Evolutionary conservation across 2,797 vertebrate species (phyloP).

Genomic region (Spizella passerina): DNA sequence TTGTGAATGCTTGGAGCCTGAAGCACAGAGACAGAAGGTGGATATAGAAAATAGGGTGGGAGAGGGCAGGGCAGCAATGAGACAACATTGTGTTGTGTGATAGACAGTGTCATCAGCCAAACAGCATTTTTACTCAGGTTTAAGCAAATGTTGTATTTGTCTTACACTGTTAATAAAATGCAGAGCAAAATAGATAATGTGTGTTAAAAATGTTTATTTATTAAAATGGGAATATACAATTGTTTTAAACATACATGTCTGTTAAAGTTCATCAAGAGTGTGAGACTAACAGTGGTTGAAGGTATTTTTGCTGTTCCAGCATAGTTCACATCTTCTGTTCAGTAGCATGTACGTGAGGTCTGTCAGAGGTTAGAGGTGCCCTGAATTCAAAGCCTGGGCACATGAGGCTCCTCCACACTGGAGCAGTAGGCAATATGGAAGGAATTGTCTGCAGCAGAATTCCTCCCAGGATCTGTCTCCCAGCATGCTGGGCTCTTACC

Average conservation of each 20-base stretch:
- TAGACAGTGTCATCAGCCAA: not conserved
- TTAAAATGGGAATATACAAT: not conserved
- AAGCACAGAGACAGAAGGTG: not conserved
- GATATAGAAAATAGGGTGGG: not conserved
- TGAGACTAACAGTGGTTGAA: not conserved
- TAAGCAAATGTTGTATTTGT: not conserved
- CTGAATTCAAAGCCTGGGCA: not conserved
- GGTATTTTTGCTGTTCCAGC: not conserved
- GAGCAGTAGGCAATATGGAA: not conserved
- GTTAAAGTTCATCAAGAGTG: not conserved
- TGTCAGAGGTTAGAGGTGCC: not conserved
- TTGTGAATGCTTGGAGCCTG: not conserved
- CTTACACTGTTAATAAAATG: not conserved
- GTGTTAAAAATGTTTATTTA: not conserved
- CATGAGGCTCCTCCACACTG: rapidly evolving
- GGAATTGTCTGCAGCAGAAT: not conserved
- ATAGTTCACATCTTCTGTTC: not conserved
- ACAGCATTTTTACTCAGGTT: not conserved
- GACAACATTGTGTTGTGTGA: rapidly evolving
- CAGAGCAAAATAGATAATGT: not conserved
- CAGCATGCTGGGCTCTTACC: not conserved
- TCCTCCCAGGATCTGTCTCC: not conserved
- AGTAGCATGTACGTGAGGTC: rapidly evolving
- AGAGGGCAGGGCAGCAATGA: not conserved
- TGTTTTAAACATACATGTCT: not conserved